A percentile compares a stretch with the other conserved stretches of the same genome.
Conservation (phyloP, 2,113 vertebrate species). For the Pituophis catenifer region DNA sequence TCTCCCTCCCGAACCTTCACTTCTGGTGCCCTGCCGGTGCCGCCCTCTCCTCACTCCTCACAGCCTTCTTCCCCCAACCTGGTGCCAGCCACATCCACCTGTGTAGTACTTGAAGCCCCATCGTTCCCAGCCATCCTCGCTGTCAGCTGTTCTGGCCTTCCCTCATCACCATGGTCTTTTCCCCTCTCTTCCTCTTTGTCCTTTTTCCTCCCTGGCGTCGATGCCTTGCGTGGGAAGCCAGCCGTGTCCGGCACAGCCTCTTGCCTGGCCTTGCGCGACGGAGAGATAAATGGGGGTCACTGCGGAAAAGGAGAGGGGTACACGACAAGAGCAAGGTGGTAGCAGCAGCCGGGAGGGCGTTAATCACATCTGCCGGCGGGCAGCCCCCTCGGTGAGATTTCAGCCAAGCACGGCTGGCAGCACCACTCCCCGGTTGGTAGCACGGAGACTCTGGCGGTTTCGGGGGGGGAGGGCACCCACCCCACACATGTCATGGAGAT, state of each 20-base stretch:
- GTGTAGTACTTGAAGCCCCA: background rate
- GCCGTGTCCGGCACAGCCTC: background rate
- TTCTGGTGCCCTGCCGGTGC: background rate
- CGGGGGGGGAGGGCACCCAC: background rate
- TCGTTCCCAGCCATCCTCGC: background rate
- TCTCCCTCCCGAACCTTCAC: background rate
- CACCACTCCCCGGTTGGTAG: background rate
- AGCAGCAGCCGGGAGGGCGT: background rate
- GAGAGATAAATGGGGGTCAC: constrained; percentile 7
- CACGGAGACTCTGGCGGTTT: background rate
- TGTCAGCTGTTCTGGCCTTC: background rate
- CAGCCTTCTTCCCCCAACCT: background rate
- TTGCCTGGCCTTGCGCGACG: background rate
- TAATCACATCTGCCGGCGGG: background rate
- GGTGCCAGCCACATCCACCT: background rate
- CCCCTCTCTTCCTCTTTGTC: too few species aligned
- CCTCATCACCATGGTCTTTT: background rate
- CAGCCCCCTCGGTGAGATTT: background rate
- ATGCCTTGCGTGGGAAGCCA: background rate
- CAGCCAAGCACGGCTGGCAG: background rate
- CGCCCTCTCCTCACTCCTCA: background rate
- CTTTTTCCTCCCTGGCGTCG: background rate
- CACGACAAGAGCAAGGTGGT: background rate
- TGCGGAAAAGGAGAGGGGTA: background rate
- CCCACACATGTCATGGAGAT: background rate